These are phyloP conservation scores for Melanaphis sacchari DNA, from an alignment of 1,140 invertebrate genomes.

Conservation along the genomic window DNA sequence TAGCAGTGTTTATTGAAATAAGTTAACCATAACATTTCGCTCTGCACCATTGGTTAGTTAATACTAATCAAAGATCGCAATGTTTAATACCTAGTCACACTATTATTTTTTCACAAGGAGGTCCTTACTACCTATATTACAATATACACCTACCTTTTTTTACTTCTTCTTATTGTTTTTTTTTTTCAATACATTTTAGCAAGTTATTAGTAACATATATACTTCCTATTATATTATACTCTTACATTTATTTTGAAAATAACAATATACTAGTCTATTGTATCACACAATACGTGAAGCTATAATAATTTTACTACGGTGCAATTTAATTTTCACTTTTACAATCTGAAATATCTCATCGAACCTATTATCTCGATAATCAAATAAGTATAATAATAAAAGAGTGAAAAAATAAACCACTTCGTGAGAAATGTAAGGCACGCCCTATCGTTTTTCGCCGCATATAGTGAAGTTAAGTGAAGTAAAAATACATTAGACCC, in stretches of 20 bases:
- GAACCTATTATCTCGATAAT: conserved; percentile 52
- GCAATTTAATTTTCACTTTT: conserved; percentile 56
- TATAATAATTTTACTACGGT: conserved; percentile 34
- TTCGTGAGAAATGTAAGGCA: conserved; percentile 48
- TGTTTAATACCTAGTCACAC: background rate
- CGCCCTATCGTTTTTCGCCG: conserved; percentile 31
- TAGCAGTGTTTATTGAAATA: conserved; percentile 1
- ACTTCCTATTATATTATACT: background rate
- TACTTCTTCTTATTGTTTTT: background rate
- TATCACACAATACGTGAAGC: background rate
- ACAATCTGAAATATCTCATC: conserved; percentile 45
- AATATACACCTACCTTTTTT: background rate
- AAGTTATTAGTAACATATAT: background rate
- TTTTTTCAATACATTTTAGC: background rate
- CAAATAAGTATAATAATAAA: conserved; percentile 35
- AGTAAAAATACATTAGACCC: conserved; percentile 19
- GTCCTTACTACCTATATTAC: background rate
- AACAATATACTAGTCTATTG: conserved; percentile 18
- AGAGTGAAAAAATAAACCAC: conserved; percentile 39
- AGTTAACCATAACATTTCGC: conserved; percentile 2
- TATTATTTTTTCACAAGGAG: background rate
- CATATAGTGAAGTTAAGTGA: background rate
- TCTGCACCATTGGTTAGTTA: background rate
- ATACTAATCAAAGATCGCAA: background rate
- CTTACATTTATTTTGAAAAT: conserved; percentile 24